A percentile compares a stretch with the other conserved stretches of the same genome.
These are phyloP conservation scores for Leptopilina drosophilae DNA, from an alignment of 2,888 invertebrate genomes.

Conservation along the genomic window DNA sequence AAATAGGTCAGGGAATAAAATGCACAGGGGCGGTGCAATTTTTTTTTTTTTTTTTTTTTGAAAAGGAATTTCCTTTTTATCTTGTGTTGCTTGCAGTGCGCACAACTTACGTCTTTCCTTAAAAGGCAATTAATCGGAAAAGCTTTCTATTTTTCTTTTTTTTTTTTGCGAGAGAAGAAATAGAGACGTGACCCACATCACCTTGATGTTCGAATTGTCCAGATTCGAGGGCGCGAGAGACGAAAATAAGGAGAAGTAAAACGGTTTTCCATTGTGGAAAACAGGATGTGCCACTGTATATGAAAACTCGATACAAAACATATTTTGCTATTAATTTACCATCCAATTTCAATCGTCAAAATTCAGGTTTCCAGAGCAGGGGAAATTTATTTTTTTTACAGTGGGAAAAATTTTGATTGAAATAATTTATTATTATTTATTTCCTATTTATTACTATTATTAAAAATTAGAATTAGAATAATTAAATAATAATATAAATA, in stretches of 20 bases:
- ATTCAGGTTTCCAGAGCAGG: too few species aligned
- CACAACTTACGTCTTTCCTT: constrained; percentile 43
- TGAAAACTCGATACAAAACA: constrained; percentile 2
- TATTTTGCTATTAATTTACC: neutral
- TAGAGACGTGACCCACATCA: constrained; percentile 67
- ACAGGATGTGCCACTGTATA: constrained; percentile 52
- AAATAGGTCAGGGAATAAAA: neutral
- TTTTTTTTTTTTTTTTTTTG: neutral
- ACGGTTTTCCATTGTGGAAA: constrained; percentile 55
- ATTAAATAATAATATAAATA: too few species aligned
- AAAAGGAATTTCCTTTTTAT: constrained; percentile 18
- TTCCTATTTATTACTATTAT: too few species aligned
- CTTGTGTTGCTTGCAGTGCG: constrained; percentile 14
- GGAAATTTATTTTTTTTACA: too few species aligned
- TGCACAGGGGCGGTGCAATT: neutral
- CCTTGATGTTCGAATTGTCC: constrained; percentile 44
- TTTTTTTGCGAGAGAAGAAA: constrained; percentile 53
- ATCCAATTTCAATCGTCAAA: neutral
- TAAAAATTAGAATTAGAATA: too few species aligned
- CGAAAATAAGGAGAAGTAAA: constrained; percentile 50
- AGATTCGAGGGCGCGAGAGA: constrained; percentile 22
- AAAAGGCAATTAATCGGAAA: constrained; percentile 65
- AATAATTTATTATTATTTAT: too few species aligned
- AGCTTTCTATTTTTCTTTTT: constrained; percentile 54
- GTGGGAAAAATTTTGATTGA: too few species aligned